Evolutionary conservation across 2,888 invertebrate species (phyloP), one percentile per base, ranked within the genome.

Genomic region (Minunthozetes semirufus): DNA sequence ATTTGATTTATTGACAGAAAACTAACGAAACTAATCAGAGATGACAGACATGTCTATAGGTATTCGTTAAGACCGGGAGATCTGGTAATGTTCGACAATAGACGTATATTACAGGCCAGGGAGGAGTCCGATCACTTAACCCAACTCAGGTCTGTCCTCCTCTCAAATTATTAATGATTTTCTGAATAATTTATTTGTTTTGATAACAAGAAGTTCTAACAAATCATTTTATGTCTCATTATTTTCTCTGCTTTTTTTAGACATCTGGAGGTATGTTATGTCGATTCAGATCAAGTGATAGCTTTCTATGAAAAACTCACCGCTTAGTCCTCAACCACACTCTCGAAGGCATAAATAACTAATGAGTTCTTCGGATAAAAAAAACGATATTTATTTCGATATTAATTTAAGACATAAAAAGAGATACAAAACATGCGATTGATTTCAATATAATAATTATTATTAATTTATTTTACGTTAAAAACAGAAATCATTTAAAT

Each of bases 281-380:
- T 81, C n/a, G 82, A 82, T 77, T 81, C 81, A 63, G 82, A 82
- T 78, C 82, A 82, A 79, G 80, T 81, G 9, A 78, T 80, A 74
- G 80, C 81, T n/a, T 78, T 79, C 46, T 81, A 80, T 75, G 81
- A 81, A 53, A 76, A 74, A 53, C 48, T 73, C 19, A 17, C 25
- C 19, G 19, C 29, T 19, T 19, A 68, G 42, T 68, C 13, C 22
- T 25, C 4, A 33, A 8, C 33, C 33, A 33, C 33, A 33, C 33
- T 33, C 33, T 33, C 8, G 4, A 8, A 33, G 33, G 33, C 8
- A 33, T 33, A 33, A 33, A 33, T 33, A 33, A 33, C 8, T 33
- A 8, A 33, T 33, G 3, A 33, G 4, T 8, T 33, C 8, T 33
- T 33, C 3, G 8, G 33, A 8, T 8, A 33, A 5, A 33, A 33